Percentiles rank a stretch among this genome's conserved stretches.
phyloP scores from a whole-genome alignment of 1,140 invertebrate genomes.

The Ericerus pela region DNA sequence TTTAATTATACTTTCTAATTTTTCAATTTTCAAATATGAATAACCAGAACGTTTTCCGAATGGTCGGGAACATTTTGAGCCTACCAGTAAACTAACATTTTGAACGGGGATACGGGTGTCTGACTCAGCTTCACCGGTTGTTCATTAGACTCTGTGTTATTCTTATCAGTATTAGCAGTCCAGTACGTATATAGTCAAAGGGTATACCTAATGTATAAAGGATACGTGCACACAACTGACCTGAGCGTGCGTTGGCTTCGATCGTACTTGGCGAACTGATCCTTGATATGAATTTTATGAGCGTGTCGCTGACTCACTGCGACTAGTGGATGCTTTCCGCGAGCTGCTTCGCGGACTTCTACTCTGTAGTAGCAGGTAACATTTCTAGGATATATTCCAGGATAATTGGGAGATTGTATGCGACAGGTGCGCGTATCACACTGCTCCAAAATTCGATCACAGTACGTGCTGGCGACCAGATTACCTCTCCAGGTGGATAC shows the following conservation, averaged over 20 bases:
- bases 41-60: no score
- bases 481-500: conserved; percentile 53
- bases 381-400: conserved; percentile 69
- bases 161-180: no score
- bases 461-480: conserved; percentile 52
- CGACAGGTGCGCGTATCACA: conserved; percentile 47
- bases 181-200: no score
- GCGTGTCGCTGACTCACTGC: conserved; percentile 56
- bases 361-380: conserved; percentile 66
- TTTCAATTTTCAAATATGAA: no score
- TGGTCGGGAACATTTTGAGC: no score
- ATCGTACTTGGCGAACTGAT: conserved; percentile 58
- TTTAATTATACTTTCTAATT: no score
- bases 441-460: conserved; percentile 57
- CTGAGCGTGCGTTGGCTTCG: conserved; percentile 54
- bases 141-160: no score
- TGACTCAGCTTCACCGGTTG: no score
- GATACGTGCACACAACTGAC: conserved; percentile 34
- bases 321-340: conserved; percentile 53
- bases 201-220: no score
- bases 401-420: conserved; percentile 71
- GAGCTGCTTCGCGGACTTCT: conserved; percentile 48
- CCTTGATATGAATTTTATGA: conserved; percentile 64
- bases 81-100: no score
- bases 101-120: no score